Conservation (phyloP, 2,888 invertebrate genomes). For the Mesorhabditis belari region DNA sequence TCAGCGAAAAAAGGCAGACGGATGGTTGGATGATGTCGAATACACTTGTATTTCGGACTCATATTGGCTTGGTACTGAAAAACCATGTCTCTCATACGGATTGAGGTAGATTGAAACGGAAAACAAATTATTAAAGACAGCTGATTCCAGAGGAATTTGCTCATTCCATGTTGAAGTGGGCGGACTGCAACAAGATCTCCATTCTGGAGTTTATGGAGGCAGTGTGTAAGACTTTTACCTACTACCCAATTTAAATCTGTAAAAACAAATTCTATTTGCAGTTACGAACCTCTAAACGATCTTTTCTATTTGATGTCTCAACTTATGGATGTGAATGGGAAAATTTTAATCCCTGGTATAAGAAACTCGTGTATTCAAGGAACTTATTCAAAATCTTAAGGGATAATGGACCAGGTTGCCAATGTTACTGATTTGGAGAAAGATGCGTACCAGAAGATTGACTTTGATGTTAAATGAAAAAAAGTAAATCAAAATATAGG, state of each 20-base stretch:
- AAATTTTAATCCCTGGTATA: conserved; percentile 66
- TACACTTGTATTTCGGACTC: conserved; percentile 96
- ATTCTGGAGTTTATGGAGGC: conserved; percentile 92
- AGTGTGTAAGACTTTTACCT: conserved; percentile 67
- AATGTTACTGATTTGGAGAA: conserved; percentile 56
- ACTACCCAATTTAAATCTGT: background rate
- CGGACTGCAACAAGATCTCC: conserved; percentile 79
- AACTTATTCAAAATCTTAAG: conserved; percentile 12
- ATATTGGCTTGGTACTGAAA: conserved; percentile 91
- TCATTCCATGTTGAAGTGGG: conserved; percentile 80
- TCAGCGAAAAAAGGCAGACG: conserved; percentile 56
- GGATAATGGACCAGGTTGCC: conserved; percentile 72
- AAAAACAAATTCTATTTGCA: conserved; percentile 12
- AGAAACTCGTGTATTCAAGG: background rate
- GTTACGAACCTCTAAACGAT: conserved; percentile 80
- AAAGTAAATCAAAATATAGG: background rate
- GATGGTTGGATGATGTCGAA: conserved; percentile 64
- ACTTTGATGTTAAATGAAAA: conserved; percentile 69
- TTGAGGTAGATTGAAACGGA: conserved; percentile 57
- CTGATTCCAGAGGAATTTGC: conserved; percentile 60
- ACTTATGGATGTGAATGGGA: conserved; percentile 66
- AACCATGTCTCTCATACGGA: conserved; percentile 93
- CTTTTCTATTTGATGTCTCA: conserved; percentile 76
- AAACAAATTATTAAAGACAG: background rate
- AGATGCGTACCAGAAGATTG: conserved; percentile 72